phyloP scores from a whole-genome alignment of 2,797 vertebrate genomes.

The Agapornis canus region DNA sequence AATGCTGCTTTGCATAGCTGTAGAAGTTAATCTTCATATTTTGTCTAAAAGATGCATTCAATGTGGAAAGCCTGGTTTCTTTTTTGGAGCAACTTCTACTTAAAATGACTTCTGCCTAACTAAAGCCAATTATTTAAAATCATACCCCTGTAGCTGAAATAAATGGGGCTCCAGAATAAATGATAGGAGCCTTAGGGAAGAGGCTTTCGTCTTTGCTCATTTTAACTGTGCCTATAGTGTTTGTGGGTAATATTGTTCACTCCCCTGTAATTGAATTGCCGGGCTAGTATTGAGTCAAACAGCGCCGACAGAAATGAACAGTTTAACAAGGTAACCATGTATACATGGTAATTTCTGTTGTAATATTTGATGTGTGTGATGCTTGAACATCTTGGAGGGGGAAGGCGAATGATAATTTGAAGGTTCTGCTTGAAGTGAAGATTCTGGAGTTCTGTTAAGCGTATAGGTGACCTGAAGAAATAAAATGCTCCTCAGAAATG shows the following conservation, averaged over 20 bases:
- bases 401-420: background rate
- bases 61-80: background rate
- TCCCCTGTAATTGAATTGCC: conserved; percentile 56
- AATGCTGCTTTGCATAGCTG: background rate
- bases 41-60: background rate
- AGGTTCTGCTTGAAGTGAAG: background rate
- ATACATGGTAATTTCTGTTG: conserved; percentile 1
- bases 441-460: background rate
- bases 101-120: conserved; percentile 42
- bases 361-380: background rate
- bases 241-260: conserved; percentile 16
- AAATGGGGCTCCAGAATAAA: conserved; percentile 27
- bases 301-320: background rate
- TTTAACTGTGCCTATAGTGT: conserved; percentile 41
- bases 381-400: background rate
- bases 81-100: background rate
- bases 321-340: background rate
- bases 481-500: background rate
- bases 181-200: conserved; percentile 33
- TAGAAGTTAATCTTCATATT: background rate
- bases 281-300: background rate
- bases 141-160: background rate
- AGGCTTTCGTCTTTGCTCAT: conserved; percentile 26
- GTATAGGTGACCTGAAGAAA: background rate
- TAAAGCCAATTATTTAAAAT: conserved; percentile 49